phyloP scores from a whole-genome alignment of 2,113 vertebrate species.

The Podocnemis expansa region DNA sequence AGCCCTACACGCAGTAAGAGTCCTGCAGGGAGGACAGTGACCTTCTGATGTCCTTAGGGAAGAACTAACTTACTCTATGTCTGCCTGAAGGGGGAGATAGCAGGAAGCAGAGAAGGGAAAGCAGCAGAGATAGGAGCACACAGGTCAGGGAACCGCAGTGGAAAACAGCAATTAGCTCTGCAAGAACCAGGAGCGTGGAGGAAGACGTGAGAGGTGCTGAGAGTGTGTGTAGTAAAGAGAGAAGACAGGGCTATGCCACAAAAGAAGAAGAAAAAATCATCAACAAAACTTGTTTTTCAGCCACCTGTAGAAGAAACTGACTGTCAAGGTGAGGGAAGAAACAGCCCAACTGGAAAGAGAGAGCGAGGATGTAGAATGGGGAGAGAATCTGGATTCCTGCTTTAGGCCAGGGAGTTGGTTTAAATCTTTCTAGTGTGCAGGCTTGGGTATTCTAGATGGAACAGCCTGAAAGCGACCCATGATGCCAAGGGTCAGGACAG shows the following conservation, averaged over 20 bases:
- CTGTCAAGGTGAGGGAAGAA: neutral
- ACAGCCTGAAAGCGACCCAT: neutral
- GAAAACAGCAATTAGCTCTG: no score
- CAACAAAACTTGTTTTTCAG: neutral
- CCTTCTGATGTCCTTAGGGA: neutral
- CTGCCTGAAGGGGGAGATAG: neutral
- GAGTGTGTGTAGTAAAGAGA: neutral
- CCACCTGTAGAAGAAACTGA: neutral
- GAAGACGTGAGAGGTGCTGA: neutral
- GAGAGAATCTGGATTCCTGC: neutral
- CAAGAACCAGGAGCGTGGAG: no score
- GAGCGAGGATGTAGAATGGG: neutral
- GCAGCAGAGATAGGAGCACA: neutral
- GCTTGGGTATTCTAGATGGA: neutral
- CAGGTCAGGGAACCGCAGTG: no score
- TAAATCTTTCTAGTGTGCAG: neutral
- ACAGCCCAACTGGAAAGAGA: accelerated
- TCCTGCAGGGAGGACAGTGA: no score
- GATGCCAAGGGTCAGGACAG: neutral
- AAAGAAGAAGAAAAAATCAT: neutral
- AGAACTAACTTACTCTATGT: neutral
- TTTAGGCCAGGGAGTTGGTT: neutral
- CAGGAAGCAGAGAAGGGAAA: no score
- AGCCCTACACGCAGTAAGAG: neutral
- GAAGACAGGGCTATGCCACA: neutral